Base-by-base conservation (phyloP, 2,113 vertebrate genomes). In the Myanophis thanlyinensis region DNA sequence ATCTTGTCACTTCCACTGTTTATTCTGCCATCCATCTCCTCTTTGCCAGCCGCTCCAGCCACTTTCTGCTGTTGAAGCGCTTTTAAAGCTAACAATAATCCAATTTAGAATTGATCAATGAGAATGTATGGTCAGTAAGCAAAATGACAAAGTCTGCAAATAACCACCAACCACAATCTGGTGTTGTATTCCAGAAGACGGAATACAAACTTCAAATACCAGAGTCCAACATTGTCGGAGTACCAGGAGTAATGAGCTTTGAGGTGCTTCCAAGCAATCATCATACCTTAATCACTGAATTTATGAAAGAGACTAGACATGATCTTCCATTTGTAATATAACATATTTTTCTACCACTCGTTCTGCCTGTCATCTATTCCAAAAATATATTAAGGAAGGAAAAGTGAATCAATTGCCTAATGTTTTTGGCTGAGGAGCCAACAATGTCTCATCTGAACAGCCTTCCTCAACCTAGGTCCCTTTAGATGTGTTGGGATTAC, bases 11-110 rank as follows among this genome's bases (percentile, higher is more conserved):
- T 97, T 97, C 87, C 94, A 95, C 97, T 95, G 97, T 97, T 98
- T 97, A 98, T 98, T 98, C 97, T 95, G 88, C 98, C 95, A 98
- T 98, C 98, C 96, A 98, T 98, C 98, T 98, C 98, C 92, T 94
- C 97, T 96, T 94, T 94, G 97, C 97, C 97, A 97, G 97, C 98
- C 97, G 97, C 98, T 97, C 96, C 95, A 53, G 86, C 96, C 97
- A 97, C 98, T 88, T 98, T 98, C 97, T 98, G 98, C 98, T 98
- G 98, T 95, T 98, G 97, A 98, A 97, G 98, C 98, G 97, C 97
- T 98, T 98, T 98, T 98, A 97, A 97, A 98, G 97, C 97, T 96
- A 97, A 98, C 98, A 98, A 98, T 98, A 98, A 98, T 98, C 98
- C 98, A 98, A 98, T 98, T 98, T 98, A 95, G 97, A 97, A 98